Evolutionary conservation across 2,797 vertebrate genomes (phyloP).

Genomic region (Muraenolepis orangiensis): DNA sequence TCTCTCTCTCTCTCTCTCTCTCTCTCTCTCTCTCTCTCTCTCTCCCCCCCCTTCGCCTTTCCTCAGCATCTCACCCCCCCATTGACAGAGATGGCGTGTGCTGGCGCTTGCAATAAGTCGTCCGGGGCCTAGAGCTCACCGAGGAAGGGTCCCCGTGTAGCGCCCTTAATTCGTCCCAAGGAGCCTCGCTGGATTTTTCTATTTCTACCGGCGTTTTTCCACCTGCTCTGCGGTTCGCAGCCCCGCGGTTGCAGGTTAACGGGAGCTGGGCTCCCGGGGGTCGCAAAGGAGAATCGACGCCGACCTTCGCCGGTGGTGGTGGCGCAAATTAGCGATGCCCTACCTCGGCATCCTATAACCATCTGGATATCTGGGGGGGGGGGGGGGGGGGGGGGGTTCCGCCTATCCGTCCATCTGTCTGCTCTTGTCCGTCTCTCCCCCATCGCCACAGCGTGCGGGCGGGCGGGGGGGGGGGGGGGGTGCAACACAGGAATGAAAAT

Average conservation of each 20-base stretch:
- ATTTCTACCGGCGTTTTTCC: slow-evolving; percentile 25
- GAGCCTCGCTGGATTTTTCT: slow-evolving; percentile 10
- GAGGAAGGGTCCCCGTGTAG: slow-evolving; percentile 30
- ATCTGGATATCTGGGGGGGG: slow-evolving; percentile 42
- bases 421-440: slow-evolving; percentile 23
- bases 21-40: slow-evolving; percentile 32
- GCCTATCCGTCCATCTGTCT: slow-evolving; percentile 17
- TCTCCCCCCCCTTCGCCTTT: slow-evolving; percentile 45
- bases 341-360: slow-evolving; percentile 62
- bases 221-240: slow-evolving; percentile 19
- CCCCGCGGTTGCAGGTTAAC: slow-evolving; percentile 32
- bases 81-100: slow-evolving; percentile 68
- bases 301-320: slow-evolving; percentile 51
- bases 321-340: slow-evolving; percentile 65
- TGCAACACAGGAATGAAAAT: slow-evolving; percentile 78
- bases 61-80: slow-evolving; percentile 68
- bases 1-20: slow-evolving; percentile 31
- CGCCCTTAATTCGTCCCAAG: too few relatives aligned
- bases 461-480: too few relatives aligned
- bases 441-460: slow-evolving; percentile 39
- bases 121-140: slow-evolving; percentile 61
- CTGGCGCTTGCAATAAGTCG: slow-evolving; percentile 48
- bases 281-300: slow-evolving; percentile 57
- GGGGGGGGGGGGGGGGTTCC: too few relatives aligned
- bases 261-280: slow-evolving; percentile 54